Base-by-base conservation (phyloP, 2,797 vertebrate species). In the Poeciliopsis paucimaculata region DNA sequence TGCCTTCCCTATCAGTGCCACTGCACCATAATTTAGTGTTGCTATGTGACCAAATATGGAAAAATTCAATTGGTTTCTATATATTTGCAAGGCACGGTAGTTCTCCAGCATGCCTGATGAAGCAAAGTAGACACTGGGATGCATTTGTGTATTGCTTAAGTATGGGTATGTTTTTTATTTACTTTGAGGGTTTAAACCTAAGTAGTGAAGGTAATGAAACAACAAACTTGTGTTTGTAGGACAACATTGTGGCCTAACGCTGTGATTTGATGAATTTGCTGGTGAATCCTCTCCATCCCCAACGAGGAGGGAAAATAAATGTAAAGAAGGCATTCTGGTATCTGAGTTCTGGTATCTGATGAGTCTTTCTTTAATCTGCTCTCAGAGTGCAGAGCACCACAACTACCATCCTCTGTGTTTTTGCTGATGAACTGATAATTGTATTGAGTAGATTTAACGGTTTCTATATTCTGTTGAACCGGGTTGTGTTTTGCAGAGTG, bases 361-460 rank as follows among this genome's bases (percentile, higher is more conserved):
- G 41, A 53, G 53, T 45, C 72, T 15, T 79, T 43, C 76, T 81
- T 31, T 55, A 43, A 60, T 60, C 53, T 2, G 10, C 64, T 70
- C 64, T 77, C 23, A 46, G 39, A 34, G 36, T 16, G 72, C 64
- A 4, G 51, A 62, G 64, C 16, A 8, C 28, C 34, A 60, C 47
- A 75, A 84, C 70, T 85, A 76, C 55, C 53, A 75, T 74, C 57
- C 82, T 77, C 81, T 77, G 78, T 20, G n/a, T 53, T 81, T 53
- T 79, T 79, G 72, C 36, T 78, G 66, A 79, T 84, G 55, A 82
- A 83, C 81, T 73, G 49, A 68, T 88, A 76, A 77, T 82, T 85
- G 41, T 23, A 45, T 8, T 47, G 28, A 75, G 43, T n/a, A 41
- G 3, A 41, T 41, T 68, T 41, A 41, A 23, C 41, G 57, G 16